Conservation (phyloP, 2,113 vertebrate species). For the Grammatotria lemairii region DNA sequence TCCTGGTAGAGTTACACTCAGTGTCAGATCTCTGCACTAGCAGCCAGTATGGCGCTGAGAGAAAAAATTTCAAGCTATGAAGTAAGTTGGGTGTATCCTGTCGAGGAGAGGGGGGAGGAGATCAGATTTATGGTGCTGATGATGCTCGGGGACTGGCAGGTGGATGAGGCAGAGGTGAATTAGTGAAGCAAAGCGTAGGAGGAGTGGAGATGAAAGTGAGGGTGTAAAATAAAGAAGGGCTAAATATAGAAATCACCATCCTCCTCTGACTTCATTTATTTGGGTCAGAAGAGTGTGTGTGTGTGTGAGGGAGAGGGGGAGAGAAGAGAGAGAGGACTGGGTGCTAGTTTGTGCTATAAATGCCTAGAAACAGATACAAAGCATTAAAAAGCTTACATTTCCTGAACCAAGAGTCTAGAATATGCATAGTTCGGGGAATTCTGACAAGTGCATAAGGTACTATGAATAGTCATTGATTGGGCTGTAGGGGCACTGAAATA, state of each 20-base stretch:
- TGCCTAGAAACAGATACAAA: neutral
- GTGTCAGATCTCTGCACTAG: neutral
- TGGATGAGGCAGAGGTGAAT: conserved; percentile 33
- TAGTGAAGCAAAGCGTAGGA: conserved; percentile 8
- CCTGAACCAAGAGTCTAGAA: neutral
- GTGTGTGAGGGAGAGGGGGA: neutral
- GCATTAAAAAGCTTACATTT: neutral
- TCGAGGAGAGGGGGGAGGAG: neutral
- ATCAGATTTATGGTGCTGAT: conserved; percentile 7
- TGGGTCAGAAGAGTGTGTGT: conserved; percentile 38
- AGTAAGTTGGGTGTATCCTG: conserved; percentile 9
- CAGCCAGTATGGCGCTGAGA: neutral
- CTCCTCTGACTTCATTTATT: conserved; percentile 37
- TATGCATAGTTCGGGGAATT: fast-evolving
- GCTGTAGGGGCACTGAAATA: neutral
- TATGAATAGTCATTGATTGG: neutral
- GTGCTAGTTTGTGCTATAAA: neutral
- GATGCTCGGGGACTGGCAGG: conserved; percentile 40
- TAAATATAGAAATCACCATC: conserved; percentile 6
- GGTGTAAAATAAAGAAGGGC: neutral
- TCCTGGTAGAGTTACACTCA: neutral
- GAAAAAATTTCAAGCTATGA: neutral
- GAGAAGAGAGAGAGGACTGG: neutral
- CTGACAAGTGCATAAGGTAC: neutral
- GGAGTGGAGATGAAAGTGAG: neutral